Evolutionary conservation across 2,888 invertebrate genomes (phyloP).

Genomic region (Himalopsyche japonica): DNA sequence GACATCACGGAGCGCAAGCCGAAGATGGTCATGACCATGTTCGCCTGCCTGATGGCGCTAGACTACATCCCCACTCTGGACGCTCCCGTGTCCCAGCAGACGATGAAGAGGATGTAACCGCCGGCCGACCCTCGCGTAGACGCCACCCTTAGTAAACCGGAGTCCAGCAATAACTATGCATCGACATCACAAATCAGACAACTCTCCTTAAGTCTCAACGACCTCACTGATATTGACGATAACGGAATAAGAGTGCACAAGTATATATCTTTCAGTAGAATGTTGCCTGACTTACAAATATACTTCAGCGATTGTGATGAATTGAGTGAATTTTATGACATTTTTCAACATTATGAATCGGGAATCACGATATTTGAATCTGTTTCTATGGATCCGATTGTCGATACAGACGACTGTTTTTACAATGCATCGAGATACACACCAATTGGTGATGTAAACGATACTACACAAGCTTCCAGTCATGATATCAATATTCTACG

Average conservation of each 20-base stretch:
- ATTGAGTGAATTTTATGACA: background rate
- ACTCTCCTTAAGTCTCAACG: background rate
- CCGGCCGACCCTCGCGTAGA: background rate
- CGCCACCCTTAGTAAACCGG: background rate
- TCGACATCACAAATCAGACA: background rate
- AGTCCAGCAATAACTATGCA: background rate
- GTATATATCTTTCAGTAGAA: background rate
- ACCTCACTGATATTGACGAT: background rate
- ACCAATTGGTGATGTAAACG: background rate
- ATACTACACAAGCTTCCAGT: background rate
- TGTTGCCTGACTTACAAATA: background rate
- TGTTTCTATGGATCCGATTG: background rate
- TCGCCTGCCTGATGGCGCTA: constrained; percentile 97
- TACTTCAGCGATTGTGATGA: background rate
- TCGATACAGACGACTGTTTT: background rate
- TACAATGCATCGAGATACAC: background rate
- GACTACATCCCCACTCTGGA: constrained; percentile 93
- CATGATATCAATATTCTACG: background rate
- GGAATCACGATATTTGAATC: background rate
- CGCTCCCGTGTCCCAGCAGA: constrained; percentile 47
- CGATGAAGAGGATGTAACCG: background rate
- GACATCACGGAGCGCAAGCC: constrained; percentile 98
- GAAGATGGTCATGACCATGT: constrained; percentile 99
- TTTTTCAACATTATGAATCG: background rate
- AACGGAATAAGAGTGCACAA: background rate